A percentile compares a stretch with the other conserved stretches of the same genome.
Conservation (phyloP, 2,888 invertebrate genomes). For the Caenorhabditis macrosperma region DNA sequence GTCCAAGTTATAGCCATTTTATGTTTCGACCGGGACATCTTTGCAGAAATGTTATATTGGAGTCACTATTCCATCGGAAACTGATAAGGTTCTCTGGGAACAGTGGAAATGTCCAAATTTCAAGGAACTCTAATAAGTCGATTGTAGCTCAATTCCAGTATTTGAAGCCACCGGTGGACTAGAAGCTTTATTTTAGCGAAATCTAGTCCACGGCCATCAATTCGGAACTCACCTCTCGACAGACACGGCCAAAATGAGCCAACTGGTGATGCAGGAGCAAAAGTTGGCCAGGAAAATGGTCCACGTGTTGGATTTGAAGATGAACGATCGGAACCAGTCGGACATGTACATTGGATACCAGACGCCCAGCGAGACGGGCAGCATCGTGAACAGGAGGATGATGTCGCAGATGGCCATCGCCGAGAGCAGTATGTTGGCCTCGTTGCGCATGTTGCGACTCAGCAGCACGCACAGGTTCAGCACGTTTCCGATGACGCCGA, state of each 20-base stretch:
- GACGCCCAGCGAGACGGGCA: constrained; percentile 39
- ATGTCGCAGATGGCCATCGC: constrained; percentile 77
- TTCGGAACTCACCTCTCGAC: constrained; percentile 74
- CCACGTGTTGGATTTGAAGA: constrained; percentile 42
- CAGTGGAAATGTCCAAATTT: no score
- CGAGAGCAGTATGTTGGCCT: constrained; percentile 75
- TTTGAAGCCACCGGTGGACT: no score
- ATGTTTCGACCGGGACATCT: no score
- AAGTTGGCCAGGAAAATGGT: constrained; percentile 59
- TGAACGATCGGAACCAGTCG: constrained; percentile 51
- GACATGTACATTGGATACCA: constrained; percentile 51
- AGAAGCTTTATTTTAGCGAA: no score
- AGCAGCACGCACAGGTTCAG: constrained; percentile 75
- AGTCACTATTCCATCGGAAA: no score
- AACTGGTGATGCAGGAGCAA: constrained; percentile 64
- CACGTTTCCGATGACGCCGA: constrained; percentile 74
- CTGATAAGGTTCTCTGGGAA: no score
- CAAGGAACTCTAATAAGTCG: no score
- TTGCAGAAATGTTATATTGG: no score
- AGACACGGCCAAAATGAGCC: constrained; percentile 77
- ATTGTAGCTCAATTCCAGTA: no score
- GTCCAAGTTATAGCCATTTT: no score
- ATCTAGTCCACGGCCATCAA: no score
- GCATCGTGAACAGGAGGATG: constrained; percentile 69
- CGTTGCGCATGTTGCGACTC: constrained; percentile 73